A percentile compares a stretch with the other conserved stretches of the same genome.
These are phyloP conservation scores for Apoda limacodes DNA, from an alignment of 2,888 invertebrate genomes.

Conservation along the genomic window DNA sequence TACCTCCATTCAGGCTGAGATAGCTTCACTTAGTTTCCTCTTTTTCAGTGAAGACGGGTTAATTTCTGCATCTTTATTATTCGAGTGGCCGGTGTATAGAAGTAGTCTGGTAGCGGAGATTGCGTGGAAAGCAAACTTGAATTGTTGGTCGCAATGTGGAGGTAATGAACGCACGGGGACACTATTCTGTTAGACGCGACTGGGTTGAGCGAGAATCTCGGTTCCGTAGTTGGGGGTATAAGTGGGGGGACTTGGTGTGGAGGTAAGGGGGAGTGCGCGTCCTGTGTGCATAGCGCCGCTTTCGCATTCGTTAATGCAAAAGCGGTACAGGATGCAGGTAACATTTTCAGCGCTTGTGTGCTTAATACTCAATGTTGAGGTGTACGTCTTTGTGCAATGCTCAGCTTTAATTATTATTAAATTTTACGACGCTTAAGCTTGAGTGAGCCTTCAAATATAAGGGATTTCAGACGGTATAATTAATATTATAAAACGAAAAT, in stretches of 20 bases:
- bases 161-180: slow-evolving; percentile 68
- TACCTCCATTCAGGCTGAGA: slow-evolving; percentile 63
- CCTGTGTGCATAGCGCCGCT: slow-evolving; percentile 67
- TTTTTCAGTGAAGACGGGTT: slow-evolving; percentile 61
- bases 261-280: slow-evolving; percentile 47
- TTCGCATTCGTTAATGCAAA: slow-evolving; percentile 71
- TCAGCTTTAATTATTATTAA: slow-evolving; percentile 61
- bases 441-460: slow-evolving; percentile 29
- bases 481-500: too few relatives aligned
- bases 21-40: slow-evolving; percentile 69
- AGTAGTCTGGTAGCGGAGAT: slow-evolving; percentile 57
- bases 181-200: slow-evolving; percentile 59
- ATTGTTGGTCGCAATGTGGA: slow-evolving; percentile 65
- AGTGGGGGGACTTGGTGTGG: slow-evolving; percentile 24
- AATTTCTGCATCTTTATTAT: slow-evolving; percentile 70
- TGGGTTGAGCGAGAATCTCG: slow-evolving; percentile 51
- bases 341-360: slow-evolving; percentile 67
- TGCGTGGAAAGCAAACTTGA: slow-evolving; percentile 69
- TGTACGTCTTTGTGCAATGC: slow-evolving; percentile 60
- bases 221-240: slow-evolving; percentile 25
- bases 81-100: slow-evolving; percentile 60
- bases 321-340: slow-evolving; percentile 68
- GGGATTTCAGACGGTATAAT: too few relatives aligned
- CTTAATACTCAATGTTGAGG: slow-evolving; percentile 61
- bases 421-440: slow-evolving; percentile 49